Evolutionary conservation across 2,113 vertebrate species (phyloP).

Genomic region (Scopus umbretta): DNA sequence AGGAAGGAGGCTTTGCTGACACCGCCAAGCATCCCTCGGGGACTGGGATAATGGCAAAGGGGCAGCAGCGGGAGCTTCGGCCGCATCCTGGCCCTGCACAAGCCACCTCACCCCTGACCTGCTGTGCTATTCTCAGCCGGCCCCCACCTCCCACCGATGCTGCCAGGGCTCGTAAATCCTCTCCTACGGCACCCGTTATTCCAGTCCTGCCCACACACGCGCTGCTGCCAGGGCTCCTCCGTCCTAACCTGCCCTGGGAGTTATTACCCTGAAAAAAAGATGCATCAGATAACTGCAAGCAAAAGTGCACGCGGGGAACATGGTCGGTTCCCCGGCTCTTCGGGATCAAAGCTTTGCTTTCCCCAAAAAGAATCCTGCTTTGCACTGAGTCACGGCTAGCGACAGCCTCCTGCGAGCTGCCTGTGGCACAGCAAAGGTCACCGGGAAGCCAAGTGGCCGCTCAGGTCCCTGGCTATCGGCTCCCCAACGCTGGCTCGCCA

Average conservation of each 20-base stretch:
- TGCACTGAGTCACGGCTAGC: fast-evolving
- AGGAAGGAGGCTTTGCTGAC: background rate
- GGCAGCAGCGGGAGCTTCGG: fast-evolving
- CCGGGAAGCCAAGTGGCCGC: background rate
- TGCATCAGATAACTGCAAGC: conserved; percentile 2
- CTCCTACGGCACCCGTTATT: conserved; percentile 45
- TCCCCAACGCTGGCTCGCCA: fast-evolving
- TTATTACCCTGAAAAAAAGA: background rate
- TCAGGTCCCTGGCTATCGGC: fast-evolving
- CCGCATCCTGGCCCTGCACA: fast-evolving
- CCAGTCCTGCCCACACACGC: conserved; percentile 48
- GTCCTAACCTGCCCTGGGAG: conserved; percentile 55
- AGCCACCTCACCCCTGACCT: conserved; percentile 17
- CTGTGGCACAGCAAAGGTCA: background rate
- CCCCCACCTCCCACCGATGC: background rate
- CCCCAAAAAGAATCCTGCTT: background rate
- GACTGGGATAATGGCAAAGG: background rate
- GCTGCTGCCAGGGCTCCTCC: background rate
- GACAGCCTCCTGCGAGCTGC: background rate
- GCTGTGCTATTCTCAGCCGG: background rate
- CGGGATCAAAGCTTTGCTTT: background rate
- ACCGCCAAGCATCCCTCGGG: fast-evolving
- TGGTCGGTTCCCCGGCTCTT: background rate
- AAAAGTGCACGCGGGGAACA: background rate
- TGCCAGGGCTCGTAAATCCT: background rate